Evolutionary conservation across 2,888 invertebrate species (phyloP).

Genomic region (Cecidostiba fungosa): DNA sequence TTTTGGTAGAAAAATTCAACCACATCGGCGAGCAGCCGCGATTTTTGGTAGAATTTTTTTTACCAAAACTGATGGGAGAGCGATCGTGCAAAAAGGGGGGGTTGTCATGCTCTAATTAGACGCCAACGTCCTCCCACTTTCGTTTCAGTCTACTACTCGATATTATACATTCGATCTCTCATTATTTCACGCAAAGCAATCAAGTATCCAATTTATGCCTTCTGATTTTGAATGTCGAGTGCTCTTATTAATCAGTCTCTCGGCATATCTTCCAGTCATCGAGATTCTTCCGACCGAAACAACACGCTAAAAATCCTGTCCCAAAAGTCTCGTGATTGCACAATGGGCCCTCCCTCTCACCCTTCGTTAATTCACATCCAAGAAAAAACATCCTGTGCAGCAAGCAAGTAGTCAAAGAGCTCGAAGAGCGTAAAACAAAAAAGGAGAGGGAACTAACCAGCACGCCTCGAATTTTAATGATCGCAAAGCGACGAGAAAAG

Average conservation of each 20-base stretch:
- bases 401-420: background rate
- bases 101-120: too few relatives aligned
- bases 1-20: too few relatives aligned
- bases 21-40: too few relatives aligned
- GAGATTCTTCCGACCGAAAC: background rate
- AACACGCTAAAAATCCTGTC: background rate
- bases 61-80: too few relatives aligned
- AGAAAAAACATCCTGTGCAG: slow-evolving; percentile 1
- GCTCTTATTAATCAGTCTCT: background rate
- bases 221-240: background rate
- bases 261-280: background rate
- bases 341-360: slow-evolving; percentile 5
- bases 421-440: background rate
- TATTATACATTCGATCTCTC: too few relatives aligned
- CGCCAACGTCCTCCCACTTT: too few relatives aligned
- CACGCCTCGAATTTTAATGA: slow-evolving; percentile 55
- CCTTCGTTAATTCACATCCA: slow-evolving; percentile 46
- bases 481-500: slow-evolving; percentile 56
- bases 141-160: too few relatives aligned
- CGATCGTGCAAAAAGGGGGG: too few relatives aligned
- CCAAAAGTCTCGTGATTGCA: slow-evolving; percentile 39
- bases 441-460: background rate
- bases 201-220: background rate
- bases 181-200: too few relatives aligned
- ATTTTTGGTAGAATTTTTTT: too few relatives aligned